These are phyloP conservation scores for Sipha flava DNA, from an alignment of 1,140 invertebrate genomes.

Conservation along the genomic window DNA sequence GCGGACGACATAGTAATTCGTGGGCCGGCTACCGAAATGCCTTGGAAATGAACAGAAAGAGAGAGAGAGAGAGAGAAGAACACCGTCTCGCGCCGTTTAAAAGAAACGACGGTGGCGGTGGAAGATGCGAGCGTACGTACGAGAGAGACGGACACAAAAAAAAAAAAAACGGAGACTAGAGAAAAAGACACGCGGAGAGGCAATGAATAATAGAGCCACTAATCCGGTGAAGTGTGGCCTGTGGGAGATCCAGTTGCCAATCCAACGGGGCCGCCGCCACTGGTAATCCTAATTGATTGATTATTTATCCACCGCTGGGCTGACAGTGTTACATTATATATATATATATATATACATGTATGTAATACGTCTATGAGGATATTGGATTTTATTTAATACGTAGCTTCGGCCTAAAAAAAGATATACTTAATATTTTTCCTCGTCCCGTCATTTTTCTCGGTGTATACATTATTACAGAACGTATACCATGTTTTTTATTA, in stretches of 20 bases:
- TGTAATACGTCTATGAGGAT: too few relatives aligned
- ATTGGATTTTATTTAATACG: too few relatives aligned
- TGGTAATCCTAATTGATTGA: conserved; percentile 31
- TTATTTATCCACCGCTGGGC: conserved; percentile 28
- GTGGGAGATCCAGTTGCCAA: conserved; percentile 31
- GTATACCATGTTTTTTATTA: too few relatives aligned
- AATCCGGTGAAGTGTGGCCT: conserved; percentile 31
- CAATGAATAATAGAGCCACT: conserved; percentile 31
- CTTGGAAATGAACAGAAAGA: not conserved
- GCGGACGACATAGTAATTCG: not conserved
- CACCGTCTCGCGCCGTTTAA: not conserved
- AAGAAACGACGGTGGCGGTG: not conserved
- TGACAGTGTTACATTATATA: not conserved
- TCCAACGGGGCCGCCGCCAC: not conserved
- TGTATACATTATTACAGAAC: too few relatives aligned
- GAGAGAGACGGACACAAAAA: too few relatives aligned
- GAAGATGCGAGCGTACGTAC: not conserved
- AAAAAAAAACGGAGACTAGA: not conserved
- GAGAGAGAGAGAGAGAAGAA: not conserved
- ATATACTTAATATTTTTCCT: too few relatives aligned
- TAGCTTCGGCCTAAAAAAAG: too few relatives aligned
- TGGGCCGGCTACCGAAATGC: conserved; percentile 14
- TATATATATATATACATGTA: not conserved
- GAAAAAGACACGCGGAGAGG: not conserved
- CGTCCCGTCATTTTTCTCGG: too few relatives aligned